Conservation (phyloP, 2,113 vertebrate genomes). For the Tetrao urogallus region DNA sequence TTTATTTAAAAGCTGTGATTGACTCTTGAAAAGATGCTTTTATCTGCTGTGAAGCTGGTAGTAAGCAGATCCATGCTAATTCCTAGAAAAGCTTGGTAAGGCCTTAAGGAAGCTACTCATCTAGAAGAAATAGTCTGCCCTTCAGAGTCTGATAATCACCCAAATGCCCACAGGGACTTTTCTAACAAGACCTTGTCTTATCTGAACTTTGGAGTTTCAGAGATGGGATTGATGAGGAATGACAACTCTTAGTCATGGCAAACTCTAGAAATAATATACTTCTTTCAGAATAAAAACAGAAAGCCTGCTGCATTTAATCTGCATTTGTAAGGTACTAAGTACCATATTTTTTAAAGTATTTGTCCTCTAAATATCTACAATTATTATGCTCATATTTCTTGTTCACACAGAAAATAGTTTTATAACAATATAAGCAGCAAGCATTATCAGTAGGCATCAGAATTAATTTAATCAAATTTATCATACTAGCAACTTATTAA, state of each 20-base stretch:
- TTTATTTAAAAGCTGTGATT: slow-evolving; percentile 17
- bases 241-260: slow-evolving; percentile 29
- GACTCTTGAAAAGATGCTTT: slow-evolving; percentile 21
- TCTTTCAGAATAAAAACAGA: background rate
- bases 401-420: background rate
- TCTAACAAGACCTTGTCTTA: slow-evolving; percentile 52
- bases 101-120: background rate
- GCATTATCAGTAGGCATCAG: background rate
- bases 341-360: background rate
- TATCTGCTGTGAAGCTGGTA: background rate
- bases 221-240: slow-evolving; percentile 27
- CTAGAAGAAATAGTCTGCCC: background rate
- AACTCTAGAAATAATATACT: slow-evolving; percentile 13
- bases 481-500: background rate
- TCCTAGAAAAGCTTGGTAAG: background rate
- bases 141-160: slow-evolving; percentile 51
- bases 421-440: background rate
- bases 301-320: background rate
- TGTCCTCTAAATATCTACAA: background rate
- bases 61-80: background rate
- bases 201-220: slow-evolving; percentile 35
- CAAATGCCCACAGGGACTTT: background rate
- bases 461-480: background rate
- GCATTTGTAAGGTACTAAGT: background rate
- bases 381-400: background rate